Evolutionary conservation across 2,888 invertebrate genomes (phyloP).

Genomic region (Aphidoletes aphidimyza): DNA sequence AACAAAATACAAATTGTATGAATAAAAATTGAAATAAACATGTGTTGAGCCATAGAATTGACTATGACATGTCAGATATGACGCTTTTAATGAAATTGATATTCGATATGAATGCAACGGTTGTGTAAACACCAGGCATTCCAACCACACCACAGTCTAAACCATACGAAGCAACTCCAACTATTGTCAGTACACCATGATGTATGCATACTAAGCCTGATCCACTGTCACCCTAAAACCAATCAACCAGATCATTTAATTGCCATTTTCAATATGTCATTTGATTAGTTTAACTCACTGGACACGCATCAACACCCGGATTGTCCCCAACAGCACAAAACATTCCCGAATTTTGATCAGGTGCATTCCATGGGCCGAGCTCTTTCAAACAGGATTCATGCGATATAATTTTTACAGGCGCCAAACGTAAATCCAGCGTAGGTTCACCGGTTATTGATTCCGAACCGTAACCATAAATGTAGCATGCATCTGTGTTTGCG

Average conservation of each 20-base stretch:
- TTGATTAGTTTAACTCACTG: not conserved
- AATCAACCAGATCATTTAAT: not conserved
- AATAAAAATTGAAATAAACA: not conserved
- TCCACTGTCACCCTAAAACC: constrained; percentile 64
- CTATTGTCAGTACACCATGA: constrained; percentile 61
- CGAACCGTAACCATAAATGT: constrained; percentile 65
- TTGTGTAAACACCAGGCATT: constrained; percentile 60
- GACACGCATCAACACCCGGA: constrained; percentile 63
- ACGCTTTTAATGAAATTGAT: not conserved
- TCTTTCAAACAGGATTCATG: constrained; percentile 61
- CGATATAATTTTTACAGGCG: constrained; percentile 62
- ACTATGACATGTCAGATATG: not conserved
- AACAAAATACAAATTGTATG: not conserved
- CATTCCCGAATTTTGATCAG: constrained; percentile 62
- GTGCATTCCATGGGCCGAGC: constrained; percentile 64
- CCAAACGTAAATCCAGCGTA: constrained; percentile 62
- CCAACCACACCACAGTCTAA: constrained; percentile 63
- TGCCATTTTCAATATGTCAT: not conserved
- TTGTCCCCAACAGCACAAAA: constrained; percentile 64
- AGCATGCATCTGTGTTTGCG: constrained; percentile 58
- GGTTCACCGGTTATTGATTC: constrained; percentile 62
- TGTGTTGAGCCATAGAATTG: not conserved
- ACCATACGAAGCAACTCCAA: constrained; percentile 64
- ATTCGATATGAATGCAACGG: not conserved
- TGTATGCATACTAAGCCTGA: constrained; percentile 64